These are phyloP conservation scores for Scelioninae gen. 1 DNA, from an alignment of 2,888 invertebrate species.

Conservation along the genomic window DNA sequence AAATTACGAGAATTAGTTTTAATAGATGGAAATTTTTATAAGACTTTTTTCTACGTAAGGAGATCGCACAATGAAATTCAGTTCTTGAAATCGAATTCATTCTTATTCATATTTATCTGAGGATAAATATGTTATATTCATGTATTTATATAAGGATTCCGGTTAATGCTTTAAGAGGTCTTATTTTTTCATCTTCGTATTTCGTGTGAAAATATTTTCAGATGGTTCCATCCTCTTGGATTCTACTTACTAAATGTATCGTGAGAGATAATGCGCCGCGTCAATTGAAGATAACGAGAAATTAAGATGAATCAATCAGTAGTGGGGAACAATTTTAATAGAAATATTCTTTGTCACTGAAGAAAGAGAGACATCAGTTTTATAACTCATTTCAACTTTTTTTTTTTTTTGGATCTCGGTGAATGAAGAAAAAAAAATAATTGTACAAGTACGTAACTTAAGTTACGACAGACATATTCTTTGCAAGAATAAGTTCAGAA, in stretches of 20 bases:
- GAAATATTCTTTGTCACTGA: constrained; percentile 17
- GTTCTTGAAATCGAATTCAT: neutral
- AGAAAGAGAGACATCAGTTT: constrained; percentile 27
- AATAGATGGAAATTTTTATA: no score
- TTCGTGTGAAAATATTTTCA: no score
- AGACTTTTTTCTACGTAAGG: neutral
- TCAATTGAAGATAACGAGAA: constrained; percentile 31
- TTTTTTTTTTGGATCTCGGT: constrained; percentile 19
- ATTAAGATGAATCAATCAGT: constrained; percentile 19
- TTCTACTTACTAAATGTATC: no score
- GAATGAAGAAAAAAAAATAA: constrained; percentile 31
- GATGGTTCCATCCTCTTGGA: no score
- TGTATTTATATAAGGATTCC: neutral
- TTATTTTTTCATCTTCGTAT: no score
- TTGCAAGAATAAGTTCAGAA: no score
- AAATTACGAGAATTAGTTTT: no score
- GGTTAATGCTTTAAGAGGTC: no score
- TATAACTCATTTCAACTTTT: constrained; percentile 40
- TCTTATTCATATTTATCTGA: neutral
- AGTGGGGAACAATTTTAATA: constrained; percentile 16
- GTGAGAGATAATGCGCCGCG: constrained; percentile 22
- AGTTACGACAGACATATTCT: constrained; percentile 41
- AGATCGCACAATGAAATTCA: neutral
- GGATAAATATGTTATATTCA: neutral
- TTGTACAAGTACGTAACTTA: constrained; percentile 26